phyloP scores from a whole-genome alignment of 2,888 invertebrate genomes.

The Ophion slaviceki region DNA sequence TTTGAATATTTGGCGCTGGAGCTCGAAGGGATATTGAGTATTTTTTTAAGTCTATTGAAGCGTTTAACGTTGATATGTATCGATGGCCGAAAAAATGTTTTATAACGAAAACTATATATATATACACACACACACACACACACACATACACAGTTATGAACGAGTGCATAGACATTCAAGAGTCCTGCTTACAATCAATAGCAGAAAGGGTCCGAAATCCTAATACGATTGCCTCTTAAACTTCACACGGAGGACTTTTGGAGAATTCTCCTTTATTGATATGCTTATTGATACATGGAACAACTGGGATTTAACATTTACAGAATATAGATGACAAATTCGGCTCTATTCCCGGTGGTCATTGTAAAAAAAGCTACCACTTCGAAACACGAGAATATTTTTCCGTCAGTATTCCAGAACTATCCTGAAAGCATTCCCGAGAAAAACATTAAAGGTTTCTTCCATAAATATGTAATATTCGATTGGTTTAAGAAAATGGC shows the following conservation, averaged over 20 bases:
- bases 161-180: neutral
- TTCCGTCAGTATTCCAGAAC: neutral
- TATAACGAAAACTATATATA: neutral
- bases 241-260: neutral
- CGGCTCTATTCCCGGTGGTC: neutral
- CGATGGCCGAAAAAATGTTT: constrained; percentile 18
- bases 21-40: constrained; percentile 20
- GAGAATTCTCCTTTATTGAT: neutral
- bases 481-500: neutral
- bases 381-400: neutral
- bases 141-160: neutral
- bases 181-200: constrained; percentile 17
- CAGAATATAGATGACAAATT: neutral
- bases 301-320: neutral
- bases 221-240: neutral
- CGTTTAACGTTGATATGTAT: constrained; percentile 18
- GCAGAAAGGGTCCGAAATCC: neutral
- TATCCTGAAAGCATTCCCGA: neutral
- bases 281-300: neutral
- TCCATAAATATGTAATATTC: neutral
- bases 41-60: constrained; percentile 27
- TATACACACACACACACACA: neutral
- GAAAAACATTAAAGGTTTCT: neutral
- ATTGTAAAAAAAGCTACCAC: neutral
- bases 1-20: constrained; percentile 1